Evolutionary conservation across 2,797 vertebrate species (phyloP), one percentile per base, ranked within the genome.

Genomic region (Holocentrus rufus): DNA sequence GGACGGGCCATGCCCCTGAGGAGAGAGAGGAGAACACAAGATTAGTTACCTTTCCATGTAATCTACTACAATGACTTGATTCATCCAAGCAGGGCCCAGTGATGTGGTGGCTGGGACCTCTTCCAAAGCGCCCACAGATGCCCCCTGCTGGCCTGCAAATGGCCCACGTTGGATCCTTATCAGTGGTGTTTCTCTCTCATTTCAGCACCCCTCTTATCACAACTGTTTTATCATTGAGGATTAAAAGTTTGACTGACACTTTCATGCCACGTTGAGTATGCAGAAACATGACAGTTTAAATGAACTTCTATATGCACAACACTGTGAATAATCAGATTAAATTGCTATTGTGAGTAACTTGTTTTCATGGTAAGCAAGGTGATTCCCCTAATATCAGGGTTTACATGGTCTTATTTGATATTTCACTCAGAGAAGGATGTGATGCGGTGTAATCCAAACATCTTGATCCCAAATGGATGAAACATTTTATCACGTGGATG

Each of bases 1-100:
- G 97, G 82, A 98, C 97, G 15, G 97, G 97, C 97, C 98, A 98
- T 0, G 97, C 97, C 75, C 97, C 97, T 99, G 75, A 62, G 65
- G 64, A 80, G 39, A 80, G 30, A 53, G 17, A 49, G 25, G 23
- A 75, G 13, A 47, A 25, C 17, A 58, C 1, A 50, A 7, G 2
- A 36, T 82, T 39, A 78, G 39, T 53, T 5, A 57, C 13, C 69
- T 50, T 18, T 15, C 17, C 57, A 20, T n/a, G 25, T 9, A 14
- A 18, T 72, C 13, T n/a, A 50, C 30, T 31, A n/a, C n/a, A 56
- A 20, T 23, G 1, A 34, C 15, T 44, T 20, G 17, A 46, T 15
- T 59, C 3, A 65, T 60, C 17, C 10, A 25, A 25, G 13, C 14
- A 46, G 17, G 2, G 44, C 15, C 44, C 15, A 6, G 15, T 46